A percentile compares a stretch with the other conserved stretches of the same genome.
These are phyloP conservation scores for Sakesphorus luctuosus DNA, from an alignment of 2,113 vertebrate genomes.

Conservation along the genomic window DNA sequence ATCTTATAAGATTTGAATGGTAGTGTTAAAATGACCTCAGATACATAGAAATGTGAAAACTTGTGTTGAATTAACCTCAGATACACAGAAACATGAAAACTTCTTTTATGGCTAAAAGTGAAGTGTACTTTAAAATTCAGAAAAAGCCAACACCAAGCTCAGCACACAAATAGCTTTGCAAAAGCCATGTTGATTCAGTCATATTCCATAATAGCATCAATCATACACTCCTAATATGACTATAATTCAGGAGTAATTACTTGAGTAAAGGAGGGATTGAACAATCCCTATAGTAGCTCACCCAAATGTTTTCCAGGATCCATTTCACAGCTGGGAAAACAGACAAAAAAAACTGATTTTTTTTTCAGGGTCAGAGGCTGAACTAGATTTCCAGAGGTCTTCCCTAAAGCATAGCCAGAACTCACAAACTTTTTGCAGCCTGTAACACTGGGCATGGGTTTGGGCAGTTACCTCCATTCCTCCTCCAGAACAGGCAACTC, in stretches of 20 bases:
- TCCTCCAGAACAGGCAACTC: neutral
- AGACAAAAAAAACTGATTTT: neutral
- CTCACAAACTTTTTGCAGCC: neutral
- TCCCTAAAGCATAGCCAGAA: neutral
- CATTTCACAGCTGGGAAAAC: neutral
- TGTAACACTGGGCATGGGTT: fast-evolving
- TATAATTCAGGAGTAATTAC: neutral
- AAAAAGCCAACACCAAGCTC: neutral
- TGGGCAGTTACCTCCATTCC: neutral
- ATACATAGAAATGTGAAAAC: neutral
- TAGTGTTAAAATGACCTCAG: neutral
- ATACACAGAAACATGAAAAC: neutral
- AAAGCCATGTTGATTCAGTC: neutral
- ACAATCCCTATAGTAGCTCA: neutral
- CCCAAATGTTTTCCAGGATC: neutral
- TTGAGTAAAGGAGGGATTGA: neutral
- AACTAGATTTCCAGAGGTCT: neutral
- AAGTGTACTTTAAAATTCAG: neutral
- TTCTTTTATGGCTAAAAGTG: neutral
- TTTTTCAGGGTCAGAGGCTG: neutral
- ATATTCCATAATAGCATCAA: neutral
- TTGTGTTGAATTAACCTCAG: neutral
- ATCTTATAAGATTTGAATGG: neutral
- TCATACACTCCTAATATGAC: neutral
- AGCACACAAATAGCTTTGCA: neutral